These are phyloP conservation scores for Oreochromis mossambicus DNA, from an alignment of 2,797 vertebrate genomes.

Conservation along the genomic window DNA sequence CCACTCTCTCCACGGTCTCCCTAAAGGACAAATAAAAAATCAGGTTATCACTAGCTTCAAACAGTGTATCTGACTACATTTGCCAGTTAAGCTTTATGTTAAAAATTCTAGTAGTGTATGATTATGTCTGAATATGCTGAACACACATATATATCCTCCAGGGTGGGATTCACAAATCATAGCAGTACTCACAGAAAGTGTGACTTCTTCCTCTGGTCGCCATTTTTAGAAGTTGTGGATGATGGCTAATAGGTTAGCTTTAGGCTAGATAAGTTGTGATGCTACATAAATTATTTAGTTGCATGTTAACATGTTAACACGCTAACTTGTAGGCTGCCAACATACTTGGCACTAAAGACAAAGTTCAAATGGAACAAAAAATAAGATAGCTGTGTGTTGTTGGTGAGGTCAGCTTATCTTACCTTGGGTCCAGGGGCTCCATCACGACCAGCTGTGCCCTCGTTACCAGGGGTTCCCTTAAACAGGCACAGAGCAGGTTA, in stretches of 20 bases:
- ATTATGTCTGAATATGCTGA: neutral
- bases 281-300: neutral
- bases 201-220: neutral
- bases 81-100: neutral
- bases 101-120: neutral
- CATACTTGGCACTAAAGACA: neutral
- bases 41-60: neutral
- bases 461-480: slow-evolving; percentile 88
- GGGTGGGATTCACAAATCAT: neutral
- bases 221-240: neutral
- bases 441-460: slow-evolving; percentile 91
- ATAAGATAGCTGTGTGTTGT: neutral
- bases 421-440: slow-evolving; percentile 91
- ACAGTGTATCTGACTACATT: neutral
- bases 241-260: neutral
- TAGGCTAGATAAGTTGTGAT: neutral
- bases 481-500: slow-evolving; percentile 3
- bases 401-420: slow-evolving; percentile 15
- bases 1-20: slow-evolving; percentile 94
- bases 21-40: slow-evolving; percentile 53
- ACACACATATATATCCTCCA: neutral
- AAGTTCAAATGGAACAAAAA: neutral
- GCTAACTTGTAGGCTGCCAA: neutral
- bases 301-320: neutral
- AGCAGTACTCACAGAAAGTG: neutral